These are phyloP conservation scores for Drosophila lini DNA, from an alignment of 1,140 invertebrate genomes.

Conservation along the genomic window DNA sequence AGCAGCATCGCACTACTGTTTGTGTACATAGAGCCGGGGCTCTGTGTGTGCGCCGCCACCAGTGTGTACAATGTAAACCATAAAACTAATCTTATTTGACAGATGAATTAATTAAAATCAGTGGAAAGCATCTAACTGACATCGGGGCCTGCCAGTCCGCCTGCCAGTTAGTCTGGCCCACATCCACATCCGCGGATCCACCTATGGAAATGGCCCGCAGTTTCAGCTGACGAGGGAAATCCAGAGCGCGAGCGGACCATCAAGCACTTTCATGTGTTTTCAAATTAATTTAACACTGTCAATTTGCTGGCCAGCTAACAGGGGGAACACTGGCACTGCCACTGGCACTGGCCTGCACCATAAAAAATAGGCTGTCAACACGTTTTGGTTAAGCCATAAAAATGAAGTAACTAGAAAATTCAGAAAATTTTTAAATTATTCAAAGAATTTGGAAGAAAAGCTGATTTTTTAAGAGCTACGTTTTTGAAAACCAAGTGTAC, in stretches of 20 bases:
- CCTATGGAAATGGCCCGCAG: slow-evolving; percentile 41
- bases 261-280: slow-evolving; percentile 71
- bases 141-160: slow-evolving; percentile 39
- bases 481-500: too few species aligned
- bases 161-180: slow-evolving; percentile 35
- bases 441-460: neutral
- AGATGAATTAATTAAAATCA: slow-evolving; percentile 83
- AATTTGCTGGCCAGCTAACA: slow-evolving; percentile 77
- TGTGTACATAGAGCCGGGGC: slow-evolving; percentile 4
- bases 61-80: slow-evolving; percentile 69
- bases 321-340: slow-evolving; percentile 32
- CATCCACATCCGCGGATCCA: slow-evolving; percentile 28
- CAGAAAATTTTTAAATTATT: neutral
- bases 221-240: slow-evolving; percentile 33
- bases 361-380: slow-evolving; percentile 26
- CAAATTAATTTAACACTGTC: slow-evolving; percentile 83
- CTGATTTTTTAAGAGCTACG: too few species aligned
- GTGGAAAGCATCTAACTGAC: slow-evolving; percentile 77
- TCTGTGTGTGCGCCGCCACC: neutral
- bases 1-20: slow-evolving; percentile 24
- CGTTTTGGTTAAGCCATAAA: neutral
- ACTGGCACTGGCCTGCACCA: neutral
- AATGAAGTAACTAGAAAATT: neutral
- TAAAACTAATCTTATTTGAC: slow-evolving; percentile 83
- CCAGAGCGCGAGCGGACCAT: slow-evolving; percentile 8